These are phyloP conservation scores for Entomobrya multifasciata DNA, from an alignment of 2,888 invertebrate genomes.

Conservation along the genomic window DNA sequence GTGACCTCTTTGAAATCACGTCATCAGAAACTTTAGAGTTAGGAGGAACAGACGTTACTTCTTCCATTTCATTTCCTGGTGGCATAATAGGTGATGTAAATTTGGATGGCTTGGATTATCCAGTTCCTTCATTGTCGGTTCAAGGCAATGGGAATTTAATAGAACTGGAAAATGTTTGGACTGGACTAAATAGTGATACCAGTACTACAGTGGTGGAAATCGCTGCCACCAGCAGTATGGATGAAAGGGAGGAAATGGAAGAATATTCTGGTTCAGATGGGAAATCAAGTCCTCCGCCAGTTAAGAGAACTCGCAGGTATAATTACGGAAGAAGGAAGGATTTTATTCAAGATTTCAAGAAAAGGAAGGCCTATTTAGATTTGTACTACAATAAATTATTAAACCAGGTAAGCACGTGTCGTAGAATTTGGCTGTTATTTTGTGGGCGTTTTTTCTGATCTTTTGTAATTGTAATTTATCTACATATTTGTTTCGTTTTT, in stretches of 20 bases:
- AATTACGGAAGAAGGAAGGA: background rate
- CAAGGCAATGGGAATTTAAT: background rate
- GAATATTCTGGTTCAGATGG: too few relatives aligned
- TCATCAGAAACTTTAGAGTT: too few relatives aligned
- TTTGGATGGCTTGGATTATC: conserved; percentile 56
- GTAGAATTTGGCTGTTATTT: too few relatives aligned
- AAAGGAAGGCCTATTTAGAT: conserved; percentile 20
- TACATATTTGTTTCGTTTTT: background rate
- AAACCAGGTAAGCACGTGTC: conserved; percentile 15
- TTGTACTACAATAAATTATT: background rate
- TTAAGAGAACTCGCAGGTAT: too few relatives aligned
- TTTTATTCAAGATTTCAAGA: background rate
- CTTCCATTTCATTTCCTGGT: background rate
- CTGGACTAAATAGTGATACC: background rate
- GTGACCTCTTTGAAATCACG: conserved; percentile 7
- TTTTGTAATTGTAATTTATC: background rate
- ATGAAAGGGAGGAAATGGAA: background rate
- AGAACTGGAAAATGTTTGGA: conserved; percentile 30
- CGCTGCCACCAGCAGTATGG: background rate
- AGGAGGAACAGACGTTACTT: background rate
- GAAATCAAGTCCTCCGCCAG: background rate
- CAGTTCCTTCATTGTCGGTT: conserved; percentile 11
- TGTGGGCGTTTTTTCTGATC: too few relatives aligned
- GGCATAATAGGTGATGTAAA: conserved; percentile 40
- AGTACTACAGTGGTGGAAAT: conserved; percentile 34